A percentile compares a stretch with the other conserved stretches of the same genome.
Conservation (phyloP, 2,113 vertebrate genomes). For the Saccopteryx leptura region DNA sequence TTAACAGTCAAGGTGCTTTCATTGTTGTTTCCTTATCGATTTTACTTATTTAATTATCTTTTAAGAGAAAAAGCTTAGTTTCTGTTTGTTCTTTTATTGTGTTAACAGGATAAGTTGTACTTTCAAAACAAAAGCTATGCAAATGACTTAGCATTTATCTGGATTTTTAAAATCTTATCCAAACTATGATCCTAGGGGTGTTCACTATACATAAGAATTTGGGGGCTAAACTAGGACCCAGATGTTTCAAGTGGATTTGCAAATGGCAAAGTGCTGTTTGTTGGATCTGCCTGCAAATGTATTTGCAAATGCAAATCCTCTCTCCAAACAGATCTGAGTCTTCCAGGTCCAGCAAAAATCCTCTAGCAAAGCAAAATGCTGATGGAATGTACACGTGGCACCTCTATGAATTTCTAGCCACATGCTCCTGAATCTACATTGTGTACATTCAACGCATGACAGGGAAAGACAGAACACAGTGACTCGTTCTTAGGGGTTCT, state of each 20-base stretch:
- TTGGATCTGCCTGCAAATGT: slow-evolving; percentile 78
- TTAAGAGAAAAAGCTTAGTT: slow-evolving; percentile 58
- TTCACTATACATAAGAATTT: slow-evolving; percentile 77
- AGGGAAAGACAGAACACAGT: not conserved
- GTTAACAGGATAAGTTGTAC: slow-evolving; percentile 48
- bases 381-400: slow-evolving; percentile 68
- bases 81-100: slow-evolving; percentile 68
- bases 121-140: slow-evolving; percentile 75
- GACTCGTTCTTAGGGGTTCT: not conserved
- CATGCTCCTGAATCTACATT: slow-evolving; percentile 1
- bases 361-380: slow-evolving; percentile 78
- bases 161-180: slow-evolving; percentile 66
- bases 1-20: slow-evolving; percentile 47
- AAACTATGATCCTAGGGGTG: slow-evolving; percentile 67
- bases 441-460: not conserved
- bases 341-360: slow-evolving; percentile 79
- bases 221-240: slow-evolving; percentile 70
- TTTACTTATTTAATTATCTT: slow-evolving; percentile 67
- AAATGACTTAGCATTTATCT: slow-evolving; percentile 76
- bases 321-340: slow-evolving; percentile 81
- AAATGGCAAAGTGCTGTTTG: slow-evolving; percentile 80
- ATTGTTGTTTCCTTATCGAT: slow-evolving; percentile 64
- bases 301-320: slow-evolving; percentile 85
- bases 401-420: slow-evolving; percentile 40
- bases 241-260: slow-evolving; percentile 84